Conservation (phyloP, 1,140 invertebrate species). For the Bombus terrestris region DNA sequence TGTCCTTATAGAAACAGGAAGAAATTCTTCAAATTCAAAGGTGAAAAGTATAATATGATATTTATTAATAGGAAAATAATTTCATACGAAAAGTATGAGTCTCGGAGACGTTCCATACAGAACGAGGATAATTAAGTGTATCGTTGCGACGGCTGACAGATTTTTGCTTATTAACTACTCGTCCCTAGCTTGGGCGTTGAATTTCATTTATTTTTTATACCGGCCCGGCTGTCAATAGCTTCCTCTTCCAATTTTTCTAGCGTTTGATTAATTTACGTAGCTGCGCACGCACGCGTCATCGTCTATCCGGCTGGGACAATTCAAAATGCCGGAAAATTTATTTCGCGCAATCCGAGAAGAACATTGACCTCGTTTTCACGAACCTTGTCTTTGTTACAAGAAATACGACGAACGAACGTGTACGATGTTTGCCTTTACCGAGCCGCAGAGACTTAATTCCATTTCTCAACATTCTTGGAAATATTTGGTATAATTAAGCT, state of each 20-base stretch:
- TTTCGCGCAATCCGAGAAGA: slow-evolving; percentile 27
- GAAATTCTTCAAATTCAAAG: not conserved
- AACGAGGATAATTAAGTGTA: slow-evolving; percentile 51
- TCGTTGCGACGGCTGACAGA: slow-evolving; percentile 60
- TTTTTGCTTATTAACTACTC: slow-evolving; percentile 75
- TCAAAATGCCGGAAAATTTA: slow-evolving; percentile 61
- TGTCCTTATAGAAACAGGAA: not conserved
- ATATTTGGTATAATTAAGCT: not conserved
- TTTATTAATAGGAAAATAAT: not conserved
- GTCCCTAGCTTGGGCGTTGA: slow-evolving; percentile 60
- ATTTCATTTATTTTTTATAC: slow-evolving; percentile 78
- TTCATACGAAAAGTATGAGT: not conserved
- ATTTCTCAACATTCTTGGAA: not conserved
- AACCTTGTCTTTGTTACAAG: not conserved
- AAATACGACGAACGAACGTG: not conserved
- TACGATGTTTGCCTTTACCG: not conserved
- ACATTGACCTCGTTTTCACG: not conserved
- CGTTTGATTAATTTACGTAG: slow-evolving; percentile 74
- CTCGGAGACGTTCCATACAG: not conserved
- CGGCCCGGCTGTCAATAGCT: slow-evolving; percentile 74
- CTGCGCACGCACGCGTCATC: slow-evolving; percentile 53
- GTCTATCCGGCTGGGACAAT: slow-evolving; percentile 43
- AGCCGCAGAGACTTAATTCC: not conserved
- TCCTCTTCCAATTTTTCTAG: slow-evolving; percentile 76
- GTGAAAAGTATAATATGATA: not conserved